Base-by-base conservation (phyloP, 1,140 invertebrate genomes). In the Xylocopa sonorina region DNA sequence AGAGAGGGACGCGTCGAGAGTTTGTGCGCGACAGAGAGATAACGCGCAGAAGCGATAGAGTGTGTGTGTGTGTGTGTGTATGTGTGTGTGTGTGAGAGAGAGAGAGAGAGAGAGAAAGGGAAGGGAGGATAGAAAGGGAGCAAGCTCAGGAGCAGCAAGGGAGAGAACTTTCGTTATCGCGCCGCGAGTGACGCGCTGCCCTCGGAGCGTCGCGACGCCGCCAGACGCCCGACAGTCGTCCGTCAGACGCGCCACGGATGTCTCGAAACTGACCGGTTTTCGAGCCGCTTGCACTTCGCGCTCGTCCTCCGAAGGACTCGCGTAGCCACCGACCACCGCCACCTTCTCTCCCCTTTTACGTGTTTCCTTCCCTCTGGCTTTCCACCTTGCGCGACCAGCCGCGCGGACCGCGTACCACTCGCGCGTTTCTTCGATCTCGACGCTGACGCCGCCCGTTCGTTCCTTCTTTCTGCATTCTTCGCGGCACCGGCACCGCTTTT, bases 171-270 rank as follows among this genome's bases (percentile, higher is more conserved):
- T 76, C 51, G 78, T 76, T 80, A 80, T 80, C 78, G 72, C 58
- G 73, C 24, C 73, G 73, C 75, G 43, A 85, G 81, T 82, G 80
- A 82, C 85, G 84, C 84, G 83, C 72, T 83, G 81, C 78, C 83
- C 79, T 80, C 81, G 74, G 75, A 81, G 80, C 85, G 82, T 85
- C 84, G 85, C 82, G 84, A 82, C 80, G 81, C 85, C 69, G 41
- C 68, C 72, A 78, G 69, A 83, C 80, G 83, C 57, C 83, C 75
- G 85, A 88, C 89, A 91, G 88, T 89, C 85, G 81, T 83, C 88
- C 87, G 83, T 82, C 72, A 82, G 84, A 85, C 88, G 88, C 84
- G 81, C 84, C 80, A 68, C 83, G 71, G 75, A 84, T 80, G 78
- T 80, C 81, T 81, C 73, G 9, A 51, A 69, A 64, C 57, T 55